Base-by-base conservation (phyloP, 2,888 invertebrate species). In the Holacanthella duospinosa region DNA sequence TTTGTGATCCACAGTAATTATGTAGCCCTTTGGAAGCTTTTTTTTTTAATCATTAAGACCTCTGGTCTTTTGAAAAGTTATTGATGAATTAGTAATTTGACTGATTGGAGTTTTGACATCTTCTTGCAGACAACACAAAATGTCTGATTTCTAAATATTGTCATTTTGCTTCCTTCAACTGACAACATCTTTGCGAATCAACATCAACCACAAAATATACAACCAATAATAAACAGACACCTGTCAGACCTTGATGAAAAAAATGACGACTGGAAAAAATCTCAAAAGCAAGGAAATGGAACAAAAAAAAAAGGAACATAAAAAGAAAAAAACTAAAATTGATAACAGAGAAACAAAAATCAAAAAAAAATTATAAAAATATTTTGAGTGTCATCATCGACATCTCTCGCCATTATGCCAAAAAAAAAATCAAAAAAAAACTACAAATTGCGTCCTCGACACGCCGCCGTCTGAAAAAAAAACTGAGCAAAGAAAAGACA, bases 51-150 rank as follows among this genome's bases (percentile, higher is more conserved):
- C 16, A 36, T 36, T 36, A 36, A 12, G 6, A 12, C 36, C 36
- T 36, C 36, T 36, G 36, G 9, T n/a, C 16, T 36, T 36, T 16
- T 16, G 16, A 36, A 16, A 36, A 36, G 36, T 36, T 12, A 24
- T 55, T 21, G 25, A 25, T 55, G 21, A 24, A 19, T 55, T 21
- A 55, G 25, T 19, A 24, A 55, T 19, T 25, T 65, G 53, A 65
- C 55, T 65, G 65, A 63, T 65, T 65, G 53, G 54, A 57, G 48
- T 66, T 70, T 70, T 70, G 67, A 67, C 70, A 68, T 70, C 70
- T n/a, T n/a, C n/a, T 70, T 70, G 67, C 70, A 70, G 70, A 70
- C 70, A 68, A 68, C 64, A 12, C 36, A 36, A 36, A 68, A 65
- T 68, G 70, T 70, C 70, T 70, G 70, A 70, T 68, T 67, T 70